A percentile compares a stretch with the other conserved stretches of the same genome.
Evolutionary conservation across 2,797 vertebrate species (phyloP).

Genomic region (Telmatherina bonti): DNA sequence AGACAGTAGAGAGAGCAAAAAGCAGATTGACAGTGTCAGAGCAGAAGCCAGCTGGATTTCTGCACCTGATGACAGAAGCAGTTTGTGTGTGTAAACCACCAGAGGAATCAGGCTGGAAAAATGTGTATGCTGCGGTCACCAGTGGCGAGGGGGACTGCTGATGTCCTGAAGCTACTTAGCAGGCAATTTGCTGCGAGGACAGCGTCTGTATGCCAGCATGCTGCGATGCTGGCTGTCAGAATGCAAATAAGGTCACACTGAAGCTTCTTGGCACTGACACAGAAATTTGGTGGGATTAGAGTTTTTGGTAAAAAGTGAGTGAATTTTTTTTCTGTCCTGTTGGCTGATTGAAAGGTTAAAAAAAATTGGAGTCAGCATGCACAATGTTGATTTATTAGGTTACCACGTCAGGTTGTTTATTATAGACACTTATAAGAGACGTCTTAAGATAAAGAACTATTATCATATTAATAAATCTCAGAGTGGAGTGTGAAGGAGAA

Average conservation of each 20-base stretch:
- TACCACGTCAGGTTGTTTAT: background rate
- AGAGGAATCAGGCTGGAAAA: constrained; percentile 53
- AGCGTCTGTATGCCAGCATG: constrained; percentile 52
- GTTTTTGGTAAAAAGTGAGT: background rate
- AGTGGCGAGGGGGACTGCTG: constrained; percentile 42
- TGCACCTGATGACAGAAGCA: constrained; percentile 46
- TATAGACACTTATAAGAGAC: background rate
- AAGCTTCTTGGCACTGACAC: constrained; percentile 48
- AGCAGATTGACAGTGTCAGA: constrained; percentile 26
- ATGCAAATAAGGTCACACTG: constrained; percentile 65
- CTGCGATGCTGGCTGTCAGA: constrained; percentile 56
- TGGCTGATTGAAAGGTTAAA: background rate
- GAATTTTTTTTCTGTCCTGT: constrained; percentile 31
- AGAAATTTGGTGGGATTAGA: constrained; percentile 54
- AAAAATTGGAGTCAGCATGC: background rate
- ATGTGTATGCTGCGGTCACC: constrained; percentile 44
- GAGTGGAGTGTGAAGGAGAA: constrained; percentile 1
- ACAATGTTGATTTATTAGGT: background rate
- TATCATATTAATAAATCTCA: background rate
- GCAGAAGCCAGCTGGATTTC: constrained; percentile 48
- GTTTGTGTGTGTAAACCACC: constrained; percentile 46
- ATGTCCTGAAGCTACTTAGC: constrained; percentile 71
- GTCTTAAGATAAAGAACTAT: background rate
- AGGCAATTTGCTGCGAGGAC: constrained; percentile 64
- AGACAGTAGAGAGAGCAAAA: constrained; percentile 12